Evolutionary conservation across 2,888 invertebrate species (phyloP), one percentile per base, ranked within the genome.

Genomic region (Periphyllus acericola): DNA sequence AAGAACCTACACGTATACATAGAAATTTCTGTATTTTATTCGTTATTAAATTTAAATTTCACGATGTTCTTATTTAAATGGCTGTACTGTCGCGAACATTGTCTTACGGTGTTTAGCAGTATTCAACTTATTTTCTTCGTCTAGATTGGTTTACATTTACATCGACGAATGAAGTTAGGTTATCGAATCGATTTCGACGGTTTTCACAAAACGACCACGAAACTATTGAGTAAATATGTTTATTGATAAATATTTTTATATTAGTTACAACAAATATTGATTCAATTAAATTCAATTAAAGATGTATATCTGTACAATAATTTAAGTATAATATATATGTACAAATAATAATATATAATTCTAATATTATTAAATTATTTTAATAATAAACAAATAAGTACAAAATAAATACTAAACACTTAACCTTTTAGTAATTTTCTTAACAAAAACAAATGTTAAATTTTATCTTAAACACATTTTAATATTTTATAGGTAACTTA

Each of bases 211-310:
- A 19, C 9, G 9, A 74, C 34, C 8, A 74, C 14, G 34, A 74
- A 8, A n/a, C 8, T 60, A 86, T 79, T 40, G 81, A 80, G 74
- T 87, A 81, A 87, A 74, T 87, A 81, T 60, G 81, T 87, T 87
- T 87, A 87, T 87, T 81, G 74, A 81, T 87, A 81, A 86, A 86
- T 86, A 86, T 87, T 87, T 84, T 74, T 66, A 87, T 66, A 74
- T 80, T 34, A 60, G 40, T 4, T 81, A 80, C 74, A 87, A 81
- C 87, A 87, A 87, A 80, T 60, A 74, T 87, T 66, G 40, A 80
- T 72, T 40, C 55, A 74, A 80, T 80, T 55, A 87, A 87, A 87
- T 66, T 46, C 14, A 46, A 14, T 46, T 46, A 40, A 80, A 80
- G 72, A 66, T 87, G 25, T 74, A 81, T 74, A 74, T 87, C 87